Conservation (phyloP, 2,113 vertebrate genomes). For the Penelope pileata region DNA sequence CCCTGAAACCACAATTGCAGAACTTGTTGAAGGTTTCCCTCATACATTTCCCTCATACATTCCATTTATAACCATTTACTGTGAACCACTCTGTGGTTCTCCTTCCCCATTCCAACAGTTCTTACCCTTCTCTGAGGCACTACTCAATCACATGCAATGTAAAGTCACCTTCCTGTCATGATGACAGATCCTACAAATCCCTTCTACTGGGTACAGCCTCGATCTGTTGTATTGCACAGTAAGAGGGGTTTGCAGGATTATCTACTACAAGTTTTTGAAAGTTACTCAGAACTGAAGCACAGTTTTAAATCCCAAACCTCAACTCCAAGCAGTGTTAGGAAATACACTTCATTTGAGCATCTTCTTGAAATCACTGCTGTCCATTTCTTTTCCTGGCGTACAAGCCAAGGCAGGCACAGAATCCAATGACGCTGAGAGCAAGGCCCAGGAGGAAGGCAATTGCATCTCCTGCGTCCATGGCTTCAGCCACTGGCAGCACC, state of each 20-base stretch:
- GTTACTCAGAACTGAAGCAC: neutral
- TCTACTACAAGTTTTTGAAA: neutral
- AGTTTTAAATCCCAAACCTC: neutral
- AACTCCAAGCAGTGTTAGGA: neutral
- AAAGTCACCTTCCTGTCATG: neutral
- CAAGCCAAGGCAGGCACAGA: constrained; percentile 90
- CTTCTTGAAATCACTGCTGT: constrained; percentile 75
- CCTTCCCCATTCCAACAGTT: neutral
- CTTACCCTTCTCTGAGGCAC: constrained; percentile 8
- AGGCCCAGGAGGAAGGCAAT: constrained; percentile 85
- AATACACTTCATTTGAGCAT: neutral
- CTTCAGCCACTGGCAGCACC: constrained; percentile 80
- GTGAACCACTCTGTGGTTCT: neutral
- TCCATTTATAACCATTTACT: constrained; percentile 4
- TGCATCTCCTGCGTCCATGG: constrained; percentile 88
- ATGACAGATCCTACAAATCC: neutral
- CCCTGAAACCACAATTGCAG: neutral
- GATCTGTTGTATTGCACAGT: neutral
- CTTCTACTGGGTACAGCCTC: neutral
- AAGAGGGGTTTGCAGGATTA: constrained; percentile 13
- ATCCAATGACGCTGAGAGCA: constrained; percentile 80
- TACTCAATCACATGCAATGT: neutral
- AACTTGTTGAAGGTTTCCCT: neutral
- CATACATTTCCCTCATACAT: neutral
- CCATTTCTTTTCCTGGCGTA: constrained; percentile 87